Conservation (phyloP, 2,113 vertebrate species). For the Pseudorhombus dupliciocellatus region DNA sequence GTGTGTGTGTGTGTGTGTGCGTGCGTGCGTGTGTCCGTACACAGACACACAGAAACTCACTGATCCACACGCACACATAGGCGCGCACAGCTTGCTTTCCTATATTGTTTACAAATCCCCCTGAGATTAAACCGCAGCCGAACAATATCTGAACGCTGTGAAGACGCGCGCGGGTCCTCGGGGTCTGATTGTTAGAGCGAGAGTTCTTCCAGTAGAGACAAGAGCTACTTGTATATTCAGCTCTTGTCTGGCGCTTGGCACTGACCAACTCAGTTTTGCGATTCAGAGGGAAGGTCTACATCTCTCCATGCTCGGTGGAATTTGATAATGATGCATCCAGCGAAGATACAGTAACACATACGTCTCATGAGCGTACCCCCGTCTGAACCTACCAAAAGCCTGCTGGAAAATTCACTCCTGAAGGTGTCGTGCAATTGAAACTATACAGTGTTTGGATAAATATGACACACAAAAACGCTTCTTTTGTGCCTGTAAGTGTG, state of each 20-base stretch:
- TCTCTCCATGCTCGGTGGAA: conserved; percentile 61
- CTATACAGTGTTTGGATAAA: no score
- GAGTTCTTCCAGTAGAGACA: conserved; percentile 71
- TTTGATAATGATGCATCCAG: conserved; percentile 59
- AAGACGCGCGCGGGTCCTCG: conserved; percentile 70
- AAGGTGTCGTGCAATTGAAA: neutral
- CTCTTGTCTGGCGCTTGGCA: conserved; percentile 47
- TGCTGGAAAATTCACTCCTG: conserved; percentile 8
- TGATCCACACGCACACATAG: conserved; percentile 1
- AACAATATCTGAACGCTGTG: conserved; percentile 71
- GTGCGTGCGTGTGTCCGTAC: no score
- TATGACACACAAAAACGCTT: no score
- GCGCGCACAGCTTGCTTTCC: conserved; percentile 49
- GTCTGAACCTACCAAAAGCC: conserved; percentile 6
- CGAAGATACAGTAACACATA: conserved; percentile 34
- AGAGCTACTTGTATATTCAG: conserved; percentile 62
- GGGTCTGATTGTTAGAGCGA: conserved; percentile 76
- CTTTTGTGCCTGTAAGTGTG: no score
- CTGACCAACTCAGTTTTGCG: conserved; percentile 50
- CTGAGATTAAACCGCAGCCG: conserved; percentile 68
- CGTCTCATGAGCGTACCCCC: conserved; percentile 10
- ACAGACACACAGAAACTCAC: neutral
- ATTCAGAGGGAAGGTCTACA: conserved; percentile 41
- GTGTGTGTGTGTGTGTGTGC: no score
- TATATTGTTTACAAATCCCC: conserved; percentile 77